phyloP scores from a whole-genome alignment of 2,888 invertebrate genomes.

The Macrophya alboannulata region DNA sequence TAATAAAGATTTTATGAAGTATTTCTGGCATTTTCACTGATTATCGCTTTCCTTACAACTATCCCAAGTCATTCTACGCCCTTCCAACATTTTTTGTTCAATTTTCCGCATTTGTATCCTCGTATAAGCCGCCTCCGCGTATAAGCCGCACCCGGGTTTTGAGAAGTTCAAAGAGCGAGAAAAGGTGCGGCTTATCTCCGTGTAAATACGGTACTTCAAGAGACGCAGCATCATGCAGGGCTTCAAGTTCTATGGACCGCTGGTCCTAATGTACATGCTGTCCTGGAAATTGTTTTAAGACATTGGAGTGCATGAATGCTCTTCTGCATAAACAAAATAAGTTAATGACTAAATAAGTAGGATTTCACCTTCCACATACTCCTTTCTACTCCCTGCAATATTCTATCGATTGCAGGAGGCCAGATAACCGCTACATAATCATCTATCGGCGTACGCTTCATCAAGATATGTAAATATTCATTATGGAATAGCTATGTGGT shows the following conservation, averaged over 20 bases:
- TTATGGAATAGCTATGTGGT: background rate
- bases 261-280: background rate
- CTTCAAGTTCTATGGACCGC: background rate
- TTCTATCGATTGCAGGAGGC: background rate
- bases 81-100: too few relatives aligned
- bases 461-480: background rate
- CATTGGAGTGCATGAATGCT: background rate
- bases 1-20: too few relatives aligned
- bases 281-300: background rate
- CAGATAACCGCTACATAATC: background rate
- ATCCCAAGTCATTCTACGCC: too few relatives aligned
- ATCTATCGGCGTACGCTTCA: background rate
- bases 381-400: background rate
- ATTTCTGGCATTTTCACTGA: too few relatives aligned
- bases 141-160: too few relatives aligned
- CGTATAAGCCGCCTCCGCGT: too few relatives aligned
- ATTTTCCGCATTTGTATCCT: too few relatives aligned
- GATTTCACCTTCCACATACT: background rate
- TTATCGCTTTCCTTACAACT: too few relatives aligned
- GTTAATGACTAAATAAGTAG: background rate
- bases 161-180: too few relatives aligned
- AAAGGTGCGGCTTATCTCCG: too few relatives aligned
- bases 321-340: background rate
- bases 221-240: background rate
- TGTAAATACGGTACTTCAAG: too few relatives aligned